A percentile compares a stretch with the other conserved stretches of the same genome.
Conservation (phyloP, 2,888 invertebrate species). For the Strigamia crassipes region DNA sequence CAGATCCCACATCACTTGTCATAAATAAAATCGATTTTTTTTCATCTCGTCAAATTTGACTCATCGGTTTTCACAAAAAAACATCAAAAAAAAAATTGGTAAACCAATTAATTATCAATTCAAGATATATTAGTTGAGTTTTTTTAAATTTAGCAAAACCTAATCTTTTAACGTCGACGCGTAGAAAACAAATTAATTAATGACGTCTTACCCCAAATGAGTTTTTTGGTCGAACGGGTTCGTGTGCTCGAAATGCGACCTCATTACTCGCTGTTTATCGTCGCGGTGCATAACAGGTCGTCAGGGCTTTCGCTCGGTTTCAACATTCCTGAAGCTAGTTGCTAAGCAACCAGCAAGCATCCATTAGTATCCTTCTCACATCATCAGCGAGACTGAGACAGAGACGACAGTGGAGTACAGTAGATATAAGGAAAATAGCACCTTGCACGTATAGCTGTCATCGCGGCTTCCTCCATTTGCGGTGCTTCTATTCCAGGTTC, state of each 20-base stretch:
- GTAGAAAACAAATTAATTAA: neutral
- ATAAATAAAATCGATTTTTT: neutral
- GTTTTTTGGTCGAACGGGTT: neutral
- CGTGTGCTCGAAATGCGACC: neutral
- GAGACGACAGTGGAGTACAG: neutral
- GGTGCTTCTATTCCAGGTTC: neutral
- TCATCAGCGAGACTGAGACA: neutral
- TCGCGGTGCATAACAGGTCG: conserved; percentile 30
- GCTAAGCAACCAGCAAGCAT: neutral
- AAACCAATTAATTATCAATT: too few relatives aligned
- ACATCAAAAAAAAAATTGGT: neutral
- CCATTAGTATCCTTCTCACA: conserved; percentile 38
- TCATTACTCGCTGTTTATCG: conserved; percentile 38
- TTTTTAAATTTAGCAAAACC: neutral
- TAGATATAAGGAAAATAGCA: neutral
- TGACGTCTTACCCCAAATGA: neutral
- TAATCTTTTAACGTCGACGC: neutral
- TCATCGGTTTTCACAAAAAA: neutral
- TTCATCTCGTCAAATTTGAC: neutral
- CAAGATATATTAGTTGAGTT: too few relatives aligned
- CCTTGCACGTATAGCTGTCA: conserved; percentile 3
- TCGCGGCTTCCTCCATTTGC: neutral
- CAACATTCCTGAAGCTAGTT: conserved; percentile 14
- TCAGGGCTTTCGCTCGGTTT: conserved; percentile 2
- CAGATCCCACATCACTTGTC: neutral